Percentiles rank a stretch among this genome's conserved stretches.
Conservation (phyloP, 2,113 vertebrate species). For the Zosterops japonicus region DNA sequence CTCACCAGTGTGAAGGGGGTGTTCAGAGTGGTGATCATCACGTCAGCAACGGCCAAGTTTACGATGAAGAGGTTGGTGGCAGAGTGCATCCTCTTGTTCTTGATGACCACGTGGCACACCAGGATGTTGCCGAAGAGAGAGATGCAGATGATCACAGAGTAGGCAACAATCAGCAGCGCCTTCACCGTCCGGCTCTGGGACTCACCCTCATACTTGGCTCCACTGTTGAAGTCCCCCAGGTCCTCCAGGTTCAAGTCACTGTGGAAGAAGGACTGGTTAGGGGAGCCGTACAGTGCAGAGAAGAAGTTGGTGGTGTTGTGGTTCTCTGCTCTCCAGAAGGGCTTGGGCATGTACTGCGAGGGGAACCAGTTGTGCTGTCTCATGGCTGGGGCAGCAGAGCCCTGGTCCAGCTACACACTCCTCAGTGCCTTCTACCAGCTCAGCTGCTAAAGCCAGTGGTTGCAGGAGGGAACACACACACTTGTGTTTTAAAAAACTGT, state of each 20-base stretch:
- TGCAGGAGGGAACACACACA: neutral
- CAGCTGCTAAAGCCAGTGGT: neutral
- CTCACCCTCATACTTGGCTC: slow-evolving; percentile 54
- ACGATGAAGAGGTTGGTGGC: slow-evolving; percentile 80
- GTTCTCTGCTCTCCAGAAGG: slow-evolving; percentile 16
- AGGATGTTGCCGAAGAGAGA: slow-evolving; percentile 78
- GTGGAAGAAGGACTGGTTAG: slow-evolving; percentile 66
- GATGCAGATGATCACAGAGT: slow-evolving; percentile 79
- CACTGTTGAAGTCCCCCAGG: slow-evolving; percentile 58
- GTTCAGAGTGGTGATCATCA: slow-evolving; percentile 81
- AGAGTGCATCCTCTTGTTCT: slow-evolving; percentile 77
- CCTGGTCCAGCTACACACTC: neutral
- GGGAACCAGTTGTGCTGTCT: slow-evolving; percentile 47
- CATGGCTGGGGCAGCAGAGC: slow-evolving; percentile 19
- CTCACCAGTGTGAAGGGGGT: slow-evolving; percentile 83
- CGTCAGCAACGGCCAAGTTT: slow-evolving; percentile 77
- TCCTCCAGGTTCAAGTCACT: slow-evolving; percentile 68
- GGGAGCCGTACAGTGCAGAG: slow-evolving; percentile 36
- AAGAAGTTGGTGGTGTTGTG: slow-evolving; percentile 37
- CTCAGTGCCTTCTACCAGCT: neutral
- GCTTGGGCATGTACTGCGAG: slow-evolving; percentile 46
- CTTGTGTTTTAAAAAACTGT: neutral
- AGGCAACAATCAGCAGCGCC: slow-evolving; percentile 72
- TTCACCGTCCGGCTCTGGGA: slow-evolving; percentile 69
- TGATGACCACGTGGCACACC: slow-evolving; percentile 81